Base-by-base conservation (phyloP, 2,888 invertebrate genomes). In the Synergus gifuensis region DNA sequence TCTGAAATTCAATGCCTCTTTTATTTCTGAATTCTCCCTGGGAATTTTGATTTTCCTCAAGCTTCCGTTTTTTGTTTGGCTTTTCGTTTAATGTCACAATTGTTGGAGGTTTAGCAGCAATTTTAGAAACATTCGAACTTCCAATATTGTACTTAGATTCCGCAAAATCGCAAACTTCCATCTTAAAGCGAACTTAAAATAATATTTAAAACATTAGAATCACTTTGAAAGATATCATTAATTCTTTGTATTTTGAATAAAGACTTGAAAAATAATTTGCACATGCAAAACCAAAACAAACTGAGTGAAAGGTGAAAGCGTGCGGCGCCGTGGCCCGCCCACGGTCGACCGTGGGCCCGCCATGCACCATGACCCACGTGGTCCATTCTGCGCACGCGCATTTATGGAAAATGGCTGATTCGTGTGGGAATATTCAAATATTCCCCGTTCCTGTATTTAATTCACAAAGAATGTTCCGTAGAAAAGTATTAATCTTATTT, bases 101-200 rank as follows among this genome's bases (percentile, higher is more conserved):
- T 11, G 78, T 88, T 2, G 90, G 86, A 2, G 91, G 87, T 83
- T 92, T 92, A 2, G 87, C 85, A 16, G 88, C 85, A 36, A 91
- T 78, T 83, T 90, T 91, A 0, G 89, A 86, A 58, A 91, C 91
- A 84, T 86, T 88, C 28, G 90, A 88, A 62, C 83, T 85, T 4
- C 88, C 88, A 9, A 89, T 79, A 22, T 85, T 90, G 83, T 92
- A 91, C 78, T 92, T 92, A 0, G 92, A 91, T 78, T 92, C 92
- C 16, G 86, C 84, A 77, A 90, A 89, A 79, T 92, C 91, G 87
- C 92, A 90, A 46, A 92, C 92, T 42, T 91, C 92, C 92, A 92
- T 92, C 28, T 28, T 28, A 28, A 40, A 40, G 36, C 4, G 0
- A 18, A 66, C 40, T 54, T 49, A 18, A 62, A 62, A 42, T 42